These are phyloP conservation scores for Disparrhopalites patrizii DNA, from an alignment of 2,888 invertebrate genomes.

Conservation along the genomic window DNA sequence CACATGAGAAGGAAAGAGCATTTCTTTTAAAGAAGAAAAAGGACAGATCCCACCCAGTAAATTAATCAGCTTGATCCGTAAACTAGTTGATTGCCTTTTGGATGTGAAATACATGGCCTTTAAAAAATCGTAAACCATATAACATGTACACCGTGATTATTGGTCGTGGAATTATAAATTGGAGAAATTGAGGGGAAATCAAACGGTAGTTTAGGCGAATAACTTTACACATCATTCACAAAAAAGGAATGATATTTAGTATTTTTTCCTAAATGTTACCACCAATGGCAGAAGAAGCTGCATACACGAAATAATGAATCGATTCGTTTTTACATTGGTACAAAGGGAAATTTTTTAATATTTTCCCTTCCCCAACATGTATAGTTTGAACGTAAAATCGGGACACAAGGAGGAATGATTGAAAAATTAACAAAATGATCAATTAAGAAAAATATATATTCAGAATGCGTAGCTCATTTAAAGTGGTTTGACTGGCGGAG, in stretches of 20 bases:
- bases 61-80: not conserved
- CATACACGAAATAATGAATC: no score
- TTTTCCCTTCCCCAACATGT: not conserved
- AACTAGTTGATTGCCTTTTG: constrained; percentile 10
- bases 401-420: not conserved
- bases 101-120: not conserved
- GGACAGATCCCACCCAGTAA: not conserved
- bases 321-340: no score
- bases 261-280: not conserved
- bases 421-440: constrained; percentile 1
- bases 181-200: constrained; percentile 12
- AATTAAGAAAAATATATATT: not conserved
- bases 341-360: no score
- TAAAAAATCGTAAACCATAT: no score
- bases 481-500: constrained; percentile 13
- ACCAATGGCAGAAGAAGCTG: not conserved
- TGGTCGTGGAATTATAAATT: constrained; percentile 16
- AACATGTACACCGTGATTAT: constrained; percentile 11
- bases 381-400: not conserved
- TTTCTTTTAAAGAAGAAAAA: no score
- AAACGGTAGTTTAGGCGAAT: constrained; percentile 15
- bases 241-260: not conserved
- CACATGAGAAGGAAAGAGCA: not conserved
- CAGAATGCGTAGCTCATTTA: constrained; percentile 12
- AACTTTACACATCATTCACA: constrained; percentile 10